Percentiles rank a stretch among this genome's conserved stretches.
These are phyloP conservation scores for Andrena flavipes DNA, from an alignment of 2,888 invertebrate species.

Conservation along the genomic window DNA sequence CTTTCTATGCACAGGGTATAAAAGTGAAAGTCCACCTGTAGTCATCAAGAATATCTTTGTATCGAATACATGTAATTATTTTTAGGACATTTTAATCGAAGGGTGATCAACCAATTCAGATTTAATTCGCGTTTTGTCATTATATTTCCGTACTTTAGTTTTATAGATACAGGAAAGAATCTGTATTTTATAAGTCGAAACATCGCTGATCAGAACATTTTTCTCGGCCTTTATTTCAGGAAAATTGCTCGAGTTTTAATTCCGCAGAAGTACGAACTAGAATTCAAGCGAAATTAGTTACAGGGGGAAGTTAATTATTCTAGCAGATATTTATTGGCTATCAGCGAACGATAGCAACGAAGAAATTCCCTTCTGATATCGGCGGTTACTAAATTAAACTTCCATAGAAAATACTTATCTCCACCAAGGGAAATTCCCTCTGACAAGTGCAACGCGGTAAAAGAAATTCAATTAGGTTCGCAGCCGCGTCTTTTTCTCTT, in stretches of 20 bases:
- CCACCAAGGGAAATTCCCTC: constrained; percentile 14
- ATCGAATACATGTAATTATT: too few species aligned
- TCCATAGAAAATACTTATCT: constrained; percentile 50
- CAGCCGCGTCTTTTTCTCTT: constrained; percentile 24
- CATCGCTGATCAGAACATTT: neutral
- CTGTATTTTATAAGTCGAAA: neutral
- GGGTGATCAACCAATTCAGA: too few species aligned
- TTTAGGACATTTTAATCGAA: too few species aligned
- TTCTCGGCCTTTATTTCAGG: neutral
- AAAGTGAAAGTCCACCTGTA: too few species aligned
- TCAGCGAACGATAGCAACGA: constrained; percentile 27
- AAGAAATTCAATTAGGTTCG: constrained; percentile 63
- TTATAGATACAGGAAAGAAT: neutral
- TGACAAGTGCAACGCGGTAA: constrained; percentile 38
- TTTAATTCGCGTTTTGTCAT: too few species aligned
- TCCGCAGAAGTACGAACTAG: constrained; percentile 12
- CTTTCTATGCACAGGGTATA: too few species aligned
- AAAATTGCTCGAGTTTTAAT: neutral
- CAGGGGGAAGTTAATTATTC: constrained; percentile 40
- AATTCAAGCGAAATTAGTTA: constrained; percentile 12
- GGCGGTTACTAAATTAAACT: constrained; percentile 46
- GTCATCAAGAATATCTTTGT: too few species aligned
- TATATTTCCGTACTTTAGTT: too few species aligned
- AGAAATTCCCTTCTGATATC: constrained; percentile 14
- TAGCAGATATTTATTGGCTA: constrained; percentile 40